Base-by-base conservation (phyloP, 2,888 invertebrate genomes). In the Chymomyza fuscimana region DNA sequence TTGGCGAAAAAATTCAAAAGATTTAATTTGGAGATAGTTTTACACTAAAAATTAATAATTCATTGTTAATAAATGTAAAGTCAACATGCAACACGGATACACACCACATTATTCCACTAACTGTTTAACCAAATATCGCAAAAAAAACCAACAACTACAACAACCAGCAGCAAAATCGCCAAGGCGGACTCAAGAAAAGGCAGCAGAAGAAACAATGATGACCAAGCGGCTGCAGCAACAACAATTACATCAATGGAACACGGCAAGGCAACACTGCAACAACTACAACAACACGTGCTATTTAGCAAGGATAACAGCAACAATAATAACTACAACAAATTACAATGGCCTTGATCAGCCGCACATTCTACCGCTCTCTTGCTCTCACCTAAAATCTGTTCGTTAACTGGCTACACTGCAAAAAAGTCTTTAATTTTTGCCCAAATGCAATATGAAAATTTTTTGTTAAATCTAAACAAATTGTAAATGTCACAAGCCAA, bases 1-100 rank as follows among this genome's bases (percentile, higher is more conserved):
- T 98, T 92, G 98, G 98, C 90, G 98, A 98, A 94, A 99, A 99
- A 95, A 98, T 99, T 93, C 97, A 98, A 95, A 99, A 99, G 94
- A 98, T 99, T 95, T 99, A 96, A 97, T 95, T 93, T 91, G 82
- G 4, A 12, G 3, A 89, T 86, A 25, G 25, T 25, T 25, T 25
- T 25, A 25, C 25, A 25, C 25, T 2, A 1, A 25, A 25, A 4
- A 25, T 4, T 25, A 25, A 25, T 25, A 25, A 25, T 25, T 22
- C 1, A 22, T 22, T 22, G 22, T 22, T 2, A 25, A 25, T 25
- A 25, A 25, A 25, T 25, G 3, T 3, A 25, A 25, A 25, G 25
- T 4, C 25, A 25, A 25, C 25, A 25, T 25, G 25, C 58, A 69
- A 70, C 60, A 80, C 65, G 2, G 4, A 25, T 19, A 77, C 88